Evolutionary conservation across 2,113 vertebrate species (phyloP), one percentile per base, ranked within the genome.

Genomic region (Chloebia gouldiae): DNA sequence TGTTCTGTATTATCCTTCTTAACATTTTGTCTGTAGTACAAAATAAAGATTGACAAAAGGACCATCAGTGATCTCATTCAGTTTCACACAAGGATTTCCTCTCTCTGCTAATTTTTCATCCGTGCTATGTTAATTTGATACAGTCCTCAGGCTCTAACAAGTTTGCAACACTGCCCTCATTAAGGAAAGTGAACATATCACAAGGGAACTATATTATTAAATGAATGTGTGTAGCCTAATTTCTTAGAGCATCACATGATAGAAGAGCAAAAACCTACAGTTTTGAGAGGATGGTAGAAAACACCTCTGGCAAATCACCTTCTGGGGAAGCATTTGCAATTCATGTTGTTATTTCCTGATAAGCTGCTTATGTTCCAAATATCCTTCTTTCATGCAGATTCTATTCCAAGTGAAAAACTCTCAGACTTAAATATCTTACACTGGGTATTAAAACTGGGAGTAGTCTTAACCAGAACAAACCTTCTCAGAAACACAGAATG

Each of bases 111-210:
- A 86, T 92, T 96, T 85, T 66, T 88, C 30, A 69, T 93, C 70
- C 72, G 61, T n/a, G 40, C 31, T 68, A 90, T 76, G 69, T 78
- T 92, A 95, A 95, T 93, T 95, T 86, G 70, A 81, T 68, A 68
- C 37, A 78, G 93, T 92, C 90, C 86, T 96, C 82, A 86, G 92
- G 92, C 80, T 95, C 69, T 86, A 93, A 90, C 80, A 86, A 93
- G 82, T 88, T 96, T 93, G 72, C 51, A 93, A 88, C 57, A 39
- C 65, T 92, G 93, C n/a, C 88, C 95, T 96, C 92, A 91, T 96
- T 96, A 94, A 88, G 44, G 42, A 88, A 90, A 94, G 59, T n/a
- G n/a, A 89, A 92, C 77, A 35, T 88, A 51, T 45, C 95, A 88
- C 23, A 0, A 78, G 95, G 93, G 92, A 90, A 57, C 72, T 68